Base-by-base conservation (phyloP, 1,140 invertebrate genomes). In the Drosophila dunni region DNA sequence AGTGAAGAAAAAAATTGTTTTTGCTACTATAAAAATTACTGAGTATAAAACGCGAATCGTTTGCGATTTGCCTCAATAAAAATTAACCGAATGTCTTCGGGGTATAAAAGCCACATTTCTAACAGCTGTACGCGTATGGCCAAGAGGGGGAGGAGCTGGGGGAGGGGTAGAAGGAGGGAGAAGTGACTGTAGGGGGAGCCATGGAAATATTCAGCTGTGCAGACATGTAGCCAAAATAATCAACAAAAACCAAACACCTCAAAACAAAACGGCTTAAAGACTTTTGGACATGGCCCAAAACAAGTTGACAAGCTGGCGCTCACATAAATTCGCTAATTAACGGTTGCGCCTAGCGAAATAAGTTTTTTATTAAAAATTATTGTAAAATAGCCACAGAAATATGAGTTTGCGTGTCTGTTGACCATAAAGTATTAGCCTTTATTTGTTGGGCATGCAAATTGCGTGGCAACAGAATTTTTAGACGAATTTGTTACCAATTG, bases 311-410 rank as follows among this genome's bases (percentile, higher is more conserved):
- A 88, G 84, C 63, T 69, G 68, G 78, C 76, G 83, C 62, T 89
- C 70, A 65, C 61, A 84, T 89, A 88, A 88, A 83, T 88, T 89
- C 56, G 54, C 84, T 89, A 88, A 88, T 88, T 88, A 88, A 89
- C 84, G 78, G 84, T 89, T 88, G 84, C 74, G 74, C 84, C 80
- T 79, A 56, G 8, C 56, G 5, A 29, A 29, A 29, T 34, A 81
- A 80, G 83, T 78, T 78, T 75, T 80, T 84, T 75, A 84, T 78
- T 89, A 75, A 79, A 81, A 75, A 86, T 86, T 86, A 75, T 76
- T 70, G 74, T 78, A 76, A 88, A 85, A 88, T 79, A 73, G 73
- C 68, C 57, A 62, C 51, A 75, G 64, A 78, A 89, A 80, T 88
- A 86, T 82, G 68, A 64, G 61, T 68, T 89, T 78, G 84, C 83